These are phyloP conservation scores for Ruditapes philippinarum DNA, from an alignment of 1,140 invertebrate genomes.

Conservation along the genomic window DNA sequence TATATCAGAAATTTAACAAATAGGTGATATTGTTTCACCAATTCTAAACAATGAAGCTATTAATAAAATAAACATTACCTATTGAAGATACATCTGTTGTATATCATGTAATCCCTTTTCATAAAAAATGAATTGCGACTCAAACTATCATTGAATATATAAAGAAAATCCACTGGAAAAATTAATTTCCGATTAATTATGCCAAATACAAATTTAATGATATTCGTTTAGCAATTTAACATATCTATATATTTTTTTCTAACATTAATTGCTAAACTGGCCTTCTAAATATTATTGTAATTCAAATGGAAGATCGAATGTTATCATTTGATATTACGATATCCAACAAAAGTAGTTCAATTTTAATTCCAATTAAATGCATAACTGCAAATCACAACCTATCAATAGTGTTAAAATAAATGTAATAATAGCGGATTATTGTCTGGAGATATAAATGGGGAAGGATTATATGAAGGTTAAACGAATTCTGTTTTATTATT, in stretches of 20 bases:
- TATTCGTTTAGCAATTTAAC: neutral
- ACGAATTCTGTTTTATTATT: neutral
- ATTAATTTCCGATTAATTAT: no score
- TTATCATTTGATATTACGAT: neutral
- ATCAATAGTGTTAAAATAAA: neutral
- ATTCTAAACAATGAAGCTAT: no score
- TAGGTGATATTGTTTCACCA: no score
- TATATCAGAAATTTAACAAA: no score
- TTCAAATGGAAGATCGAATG: neutral
- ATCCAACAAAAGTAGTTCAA: neutral
- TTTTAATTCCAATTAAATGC: slow-evolving; percentile 17
- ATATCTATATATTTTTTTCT: neutral
- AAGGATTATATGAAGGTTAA: neutral
- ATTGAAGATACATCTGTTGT: no score
- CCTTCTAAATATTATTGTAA: no score
- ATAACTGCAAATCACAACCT: neutral
- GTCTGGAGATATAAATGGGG: neutral
- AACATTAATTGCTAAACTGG: neutral
- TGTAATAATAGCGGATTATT: neutral
- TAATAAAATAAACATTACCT: no score
- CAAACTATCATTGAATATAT: no score
- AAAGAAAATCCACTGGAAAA: no score
- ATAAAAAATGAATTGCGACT: no score
- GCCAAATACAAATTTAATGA: neutral
- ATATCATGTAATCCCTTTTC: no score